Evolutionary conservation across 2,888 invertebrate genomes (phyloP).

Genomic region (Eupithecia vulgata): DNA sequence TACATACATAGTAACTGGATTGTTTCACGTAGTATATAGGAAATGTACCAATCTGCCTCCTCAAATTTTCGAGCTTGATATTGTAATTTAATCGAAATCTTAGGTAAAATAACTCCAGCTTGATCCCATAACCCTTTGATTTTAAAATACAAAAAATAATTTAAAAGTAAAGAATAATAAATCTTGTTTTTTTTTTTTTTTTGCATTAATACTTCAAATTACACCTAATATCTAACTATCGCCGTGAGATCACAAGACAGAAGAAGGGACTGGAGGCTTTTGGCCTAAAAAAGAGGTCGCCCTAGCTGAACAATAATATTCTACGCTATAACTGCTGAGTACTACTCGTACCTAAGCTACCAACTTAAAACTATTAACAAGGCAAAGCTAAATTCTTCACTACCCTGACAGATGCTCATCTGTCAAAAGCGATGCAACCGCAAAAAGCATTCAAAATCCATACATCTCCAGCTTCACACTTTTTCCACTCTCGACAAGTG

Average conservation of each 20-base stretch:
- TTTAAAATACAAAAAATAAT: too few relatives aligned
- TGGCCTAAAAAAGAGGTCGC: not conserved
- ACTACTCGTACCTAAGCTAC: too few relatives aligned
- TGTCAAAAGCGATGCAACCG: conserved; percentile 46
- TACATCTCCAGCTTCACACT: conserved; percentile 42
- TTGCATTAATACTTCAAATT: not conserved
- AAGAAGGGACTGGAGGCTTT: not conserved
- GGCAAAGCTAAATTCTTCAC: not conserved
- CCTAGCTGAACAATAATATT: not conserved
- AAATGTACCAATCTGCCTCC: too few relatives aligned
- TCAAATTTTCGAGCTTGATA: too few relatives aligned
- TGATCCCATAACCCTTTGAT: not conserved
- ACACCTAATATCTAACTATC: not conserved
- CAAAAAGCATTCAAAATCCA: conserved; percentile 38
- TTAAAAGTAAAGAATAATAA: not conserved
- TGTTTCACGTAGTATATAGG: not conserved
- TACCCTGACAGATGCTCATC: conserved; percentile 9
- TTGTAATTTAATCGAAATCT: not conserved
- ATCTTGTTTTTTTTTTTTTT: not conserved
- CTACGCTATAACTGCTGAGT: not conserved
- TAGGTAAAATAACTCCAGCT: not conserved
- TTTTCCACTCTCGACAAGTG: conserved; percentile 42
- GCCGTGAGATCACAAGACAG: too few relatives aligned
- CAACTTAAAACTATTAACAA: not conserved
- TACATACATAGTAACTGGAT: not conserved